A percentile compares a stretch with the other conserved stretches of the same genome.
phyloP scores from a whole-genome alignment of 2,797 vertebrate genomes.

The Pachyuromys duprasi region DNA sequence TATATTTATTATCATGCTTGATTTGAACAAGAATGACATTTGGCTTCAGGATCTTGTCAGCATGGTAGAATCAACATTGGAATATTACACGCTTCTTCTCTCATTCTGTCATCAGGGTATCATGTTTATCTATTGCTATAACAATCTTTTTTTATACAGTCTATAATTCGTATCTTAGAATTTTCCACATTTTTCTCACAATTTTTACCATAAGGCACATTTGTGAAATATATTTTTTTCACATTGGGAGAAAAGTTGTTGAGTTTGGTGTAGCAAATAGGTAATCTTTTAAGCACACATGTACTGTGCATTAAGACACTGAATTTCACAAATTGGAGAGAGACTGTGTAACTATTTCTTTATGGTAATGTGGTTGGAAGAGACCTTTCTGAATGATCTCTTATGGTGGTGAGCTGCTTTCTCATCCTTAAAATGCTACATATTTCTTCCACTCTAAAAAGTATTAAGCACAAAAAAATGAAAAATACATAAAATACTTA shows the following conservation, averaged over 20 bases:
- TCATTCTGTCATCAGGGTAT: background rate
- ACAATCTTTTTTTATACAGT: background rate
- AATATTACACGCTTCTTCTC: background rate
- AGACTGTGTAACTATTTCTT: background rate
- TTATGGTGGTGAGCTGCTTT: background rate
- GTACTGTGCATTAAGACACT: background rate
- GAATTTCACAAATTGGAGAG: background rate
- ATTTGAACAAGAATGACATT: background rate
- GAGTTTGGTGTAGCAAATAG: background rate
- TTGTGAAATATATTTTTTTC: background rate
- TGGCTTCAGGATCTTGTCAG: background rate
- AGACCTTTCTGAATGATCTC: accelerated
- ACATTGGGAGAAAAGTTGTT: background rate
- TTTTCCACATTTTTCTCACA: background rate
- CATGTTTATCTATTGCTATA: background rate
- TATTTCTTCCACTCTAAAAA: background rate
- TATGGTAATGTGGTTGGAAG: background rate
- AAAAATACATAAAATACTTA: background rate
- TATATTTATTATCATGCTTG: background rate
- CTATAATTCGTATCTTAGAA: background rate
- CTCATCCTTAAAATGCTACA: background rate
- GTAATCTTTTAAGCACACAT: background rate
- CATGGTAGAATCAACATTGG: background rate
- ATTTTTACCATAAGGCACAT: background rate
- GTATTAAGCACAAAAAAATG: background rate